A percentile compares a stretch with the other conserved stretches of the same genome.
These are phyloP conservation scores for Hippocampus comes DNA, from an alignment of 2,113 vertebrate species.

Conservation along the genomic window DNA sequence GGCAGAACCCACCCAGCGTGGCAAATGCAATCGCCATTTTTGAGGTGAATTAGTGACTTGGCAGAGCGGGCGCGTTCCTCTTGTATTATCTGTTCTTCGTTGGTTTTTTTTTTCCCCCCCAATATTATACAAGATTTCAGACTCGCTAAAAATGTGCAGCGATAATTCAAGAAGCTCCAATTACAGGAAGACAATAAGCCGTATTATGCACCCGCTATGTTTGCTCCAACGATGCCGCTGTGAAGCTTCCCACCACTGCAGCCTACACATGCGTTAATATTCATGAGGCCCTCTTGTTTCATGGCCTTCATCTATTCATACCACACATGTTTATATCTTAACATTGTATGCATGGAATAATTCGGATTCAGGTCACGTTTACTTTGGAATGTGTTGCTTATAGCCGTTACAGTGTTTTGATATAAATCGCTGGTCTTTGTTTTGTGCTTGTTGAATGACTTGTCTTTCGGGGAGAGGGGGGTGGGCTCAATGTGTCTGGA, in stretches of 20 bases:
- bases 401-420: not conserved
- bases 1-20: slow-evolving; percentile 12
- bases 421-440: not conserved
- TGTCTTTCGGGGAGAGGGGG: too few relatives aligned
- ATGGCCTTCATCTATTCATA: not conserved
- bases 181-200: not conserved
- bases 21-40: slow-evolving; percentile 46
- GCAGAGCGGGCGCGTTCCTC: not conserved
- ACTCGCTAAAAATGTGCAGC: not conserved
- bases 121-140: too few relatives aligned
- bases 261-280: slow-evolving; percentile 26
- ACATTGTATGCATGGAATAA: not conserved
- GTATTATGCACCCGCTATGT: not conserved
- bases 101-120: not conserved
- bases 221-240: not conserved
- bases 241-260: not conserved
- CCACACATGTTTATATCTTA: not conserved
- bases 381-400: not conserved
- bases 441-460: not conserved
- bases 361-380: not conserved
- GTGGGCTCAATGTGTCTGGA: too few relatives aligned
- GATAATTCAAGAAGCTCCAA: not conserved
- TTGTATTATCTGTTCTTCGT: too few relatives aligned
- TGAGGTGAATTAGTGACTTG: slow-evolving; percentile 44
- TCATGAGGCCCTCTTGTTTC: slow-evolving; percentile 27